Evolutionary conservation across 1,140 invertebrate genomes (phyloP), one percentile per base, ranked within the genome.

Genomic region (Lycorma delicatula): DNA sequence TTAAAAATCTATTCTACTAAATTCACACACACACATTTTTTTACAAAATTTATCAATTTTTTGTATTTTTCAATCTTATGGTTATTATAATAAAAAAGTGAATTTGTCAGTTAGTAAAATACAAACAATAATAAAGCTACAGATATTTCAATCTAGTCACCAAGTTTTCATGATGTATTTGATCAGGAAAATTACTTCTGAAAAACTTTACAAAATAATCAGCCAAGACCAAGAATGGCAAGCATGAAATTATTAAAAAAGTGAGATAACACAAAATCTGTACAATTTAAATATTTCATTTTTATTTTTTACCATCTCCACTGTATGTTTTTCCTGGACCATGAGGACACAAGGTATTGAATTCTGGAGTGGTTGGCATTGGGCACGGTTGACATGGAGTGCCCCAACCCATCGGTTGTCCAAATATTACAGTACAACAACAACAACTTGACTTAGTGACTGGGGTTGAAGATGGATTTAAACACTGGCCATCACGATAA

Each of bases 381-480:
- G 90, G 91, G 70, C 91, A 93, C 0, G 81, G 72, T 64, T 87
- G 81, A 72, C 90, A 93, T 1, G 78, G 82, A 2, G 81, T 84
- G 13, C 91, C 91, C 90, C 90, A 94, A 11, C 85, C 89, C 70
- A 86, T 79, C 0, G 82, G 81, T 54, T 84, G 78, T 6, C 82
- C 83, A 38, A 79, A 66, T 22, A 82, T 81, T 2, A 85, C 81
- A 1, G 85, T 82, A 68, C 88, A 91, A 66, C 91, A 94, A 65
- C 88, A 91, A 62, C 91, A 94, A 64, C 83, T 83, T 3, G 89
- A 92, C 68, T 87, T 86, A 0, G 90, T 89, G 4, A 92, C 85
- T 1, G 86, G 81, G 0, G 78, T 80, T 1, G 77, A 76, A 0
- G 86, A 86, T 1, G 89, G 89, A 62, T 84, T 86, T 9, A 81